phyloP scores from a whole-genome alignment of 2,888 invertebrate species.

The Chaetogeoica ovagalla region DNA sequence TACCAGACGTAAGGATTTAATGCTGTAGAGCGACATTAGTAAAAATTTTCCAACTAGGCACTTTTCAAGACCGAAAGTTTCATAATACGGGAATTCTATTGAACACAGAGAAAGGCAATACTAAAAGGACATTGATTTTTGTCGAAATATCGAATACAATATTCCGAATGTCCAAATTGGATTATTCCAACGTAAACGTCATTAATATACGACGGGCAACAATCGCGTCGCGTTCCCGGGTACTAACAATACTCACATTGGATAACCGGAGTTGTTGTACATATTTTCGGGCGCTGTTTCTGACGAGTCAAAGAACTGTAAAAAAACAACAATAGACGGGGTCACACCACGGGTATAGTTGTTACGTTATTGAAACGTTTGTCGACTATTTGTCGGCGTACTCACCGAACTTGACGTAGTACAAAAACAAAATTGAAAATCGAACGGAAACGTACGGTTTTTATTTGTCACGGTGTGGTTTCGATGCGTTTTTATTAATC shows the following conservation, averaged over 20 bases:
- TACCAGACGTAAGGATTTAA: too few species aligned
- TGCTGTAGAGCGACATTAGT: too few species aligned
- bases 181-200: too few species aligned
- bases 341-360: neutral
- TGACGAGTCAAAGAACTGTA: constrained; percentile 34
- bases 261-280: constrained; percentile 46
- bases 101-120: too few species aligned
- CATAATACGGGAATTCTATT: too few species aligned
- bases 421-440: constrained; percentile 6
- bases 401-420: constrained; percentile 32
- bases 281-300: constrained; percentile 12
- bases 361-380: neutral
- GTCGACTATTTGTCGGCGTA: neutral
- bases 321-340: constrained; percentile 24
- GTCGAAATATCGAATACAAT: too few species aligned
- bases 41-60: too few species aligned
- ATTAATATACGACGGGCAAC: neutral
- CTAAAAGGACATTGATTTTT: too few species aligned
- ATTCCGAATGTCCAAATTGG: too few species aligned
- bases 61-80: too few species aligned
- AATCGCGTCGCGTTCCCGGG: too few species aligned
- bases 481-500: constrained; percentile 11
- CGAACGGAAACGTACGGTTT: constrained; percentile 1
- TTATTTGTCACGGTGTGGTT: neutral
- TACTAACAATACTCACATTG: constrained; percentile 51